Evolutionary conservation across 2,113 vertebrate species (phyloP), one percentile per base, ranked within the genome.

Genomic region (Synodontis membranacea): DNA sequence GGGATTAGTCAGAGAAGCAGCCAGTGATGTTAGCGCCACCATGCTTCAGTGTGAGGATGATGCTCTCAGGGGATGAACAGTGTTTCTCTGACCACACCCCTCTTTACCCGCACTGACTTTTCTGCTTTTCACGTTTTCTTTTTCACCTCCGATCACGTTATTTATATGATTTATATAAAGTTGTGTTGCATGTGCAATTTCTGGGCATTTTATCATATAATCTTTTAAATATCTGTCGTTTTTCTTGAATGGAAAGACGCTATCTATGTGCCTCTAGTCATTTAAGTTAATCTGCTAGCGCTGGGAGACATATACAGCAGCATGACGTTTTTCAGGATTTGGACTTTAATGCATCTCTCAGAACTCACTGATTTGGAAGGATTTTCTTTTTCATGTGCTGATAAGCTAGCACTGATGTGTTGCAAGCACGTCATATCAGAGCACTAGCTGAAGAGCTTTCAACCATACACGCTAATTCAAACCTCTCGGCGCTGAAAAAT

Each of bases 221-320:
- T 8, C 74, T 17, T 78, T 52, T 31, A 31, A 34, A n/a, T n/a
- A 1, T 0, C 0, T 28, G 21, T 14, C 0, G 21, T 50, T 31
- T 50, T 31, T 46, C 11, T 74, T 21, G 44, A 34, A 74, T 23
- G 70, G 6, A 46, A 76, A n/a, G 72, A 4, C 5, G 79, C 72
- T 31, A 80, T 80, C 78, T 82, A 62, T 80, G 42, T 86, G 79
- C 70, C 64, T 87, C 89, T 83, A 76, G 75, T 86, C 86, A 75
- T 56, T 39, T 64, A 21, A 85, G 82, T 54, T 87, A 28, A 66
- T 60, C 58, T 74, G 80, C 7, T 4, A 64, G 85, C 44, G 48
- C 28, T 31, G 76, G n/a, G 37, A 8, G 50, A 39, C 79, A 78
- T 86, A 10, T 34, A 37, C 83, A 21, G 28, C 54, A 76, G 79